Percentiles rank a stretch among this genome's conserved stretches.
Conservation (phyloP, 2,888 invertebrate genomes). For the Dimorphilus gyrociliatus region DNA sequence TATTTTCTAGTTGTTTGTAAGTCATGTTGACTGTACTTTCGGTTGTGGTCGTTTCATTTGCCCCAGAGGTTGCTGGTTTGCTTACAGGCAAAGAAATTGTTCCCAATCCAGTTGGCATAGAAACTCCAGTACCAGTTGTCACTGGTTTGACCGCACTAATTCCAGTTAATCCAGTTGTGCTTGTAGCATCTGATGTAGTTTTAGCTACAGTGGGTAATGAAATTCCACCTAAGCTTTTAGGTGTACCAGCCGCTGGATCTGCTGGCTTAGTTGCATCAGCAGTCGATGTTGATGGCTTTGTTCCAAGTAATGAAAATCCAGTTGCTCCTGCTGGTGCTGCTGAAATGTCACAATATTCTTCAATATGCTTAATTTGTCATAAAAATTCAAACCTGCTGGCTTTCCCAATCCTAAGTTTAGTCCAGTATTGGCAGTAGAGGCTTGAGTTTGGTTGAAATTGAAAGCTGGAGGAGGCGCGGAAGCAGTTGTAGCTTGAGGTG, state of each 20-base stretch:
- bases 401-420: too few relatives aligned
- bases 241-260: constrained; percentile 2
- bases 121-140: too few relatives aligned
- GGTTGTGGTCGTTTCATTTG: constrained; percentile 1
- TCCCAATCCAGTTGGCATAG: too few relatives aligned
- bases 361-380: too few relatives aligned
- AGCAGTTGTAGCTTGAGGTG: too few relatives aligned
- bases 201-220: constrained; percentile 2
- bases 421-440: too few relatives aligned
- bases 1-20: constrained; percentile 71
- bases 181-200: constrained; percentile 1
- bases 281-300: constrained; percentile 2
- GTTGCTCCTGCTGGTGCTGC: constrained; percentile 1
- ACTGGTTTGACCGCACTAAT: too few relatives aligned
- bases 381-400: too few relatives aligned
- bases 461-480: too few relatives aligned
- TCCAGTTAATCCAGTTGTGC: constrained; percentile 1
- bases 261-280: constrained; percentile 1
- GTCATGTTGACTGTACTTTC: constrained; percentile 41
- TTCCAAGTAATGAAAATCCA: constrained; percentile 7
- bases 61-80: constrained; percentile 6
- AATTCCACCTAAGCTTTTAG: constrained; percentile 1
- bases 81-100: too few relatives aligned
- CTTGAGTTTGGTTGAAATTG: too few relatives aligned
- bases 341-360: too few relatives aligned